phyloP scores from a whole-genome alignment of 2,113 vertebrate species.

The Colaptes auratus region DNA sequence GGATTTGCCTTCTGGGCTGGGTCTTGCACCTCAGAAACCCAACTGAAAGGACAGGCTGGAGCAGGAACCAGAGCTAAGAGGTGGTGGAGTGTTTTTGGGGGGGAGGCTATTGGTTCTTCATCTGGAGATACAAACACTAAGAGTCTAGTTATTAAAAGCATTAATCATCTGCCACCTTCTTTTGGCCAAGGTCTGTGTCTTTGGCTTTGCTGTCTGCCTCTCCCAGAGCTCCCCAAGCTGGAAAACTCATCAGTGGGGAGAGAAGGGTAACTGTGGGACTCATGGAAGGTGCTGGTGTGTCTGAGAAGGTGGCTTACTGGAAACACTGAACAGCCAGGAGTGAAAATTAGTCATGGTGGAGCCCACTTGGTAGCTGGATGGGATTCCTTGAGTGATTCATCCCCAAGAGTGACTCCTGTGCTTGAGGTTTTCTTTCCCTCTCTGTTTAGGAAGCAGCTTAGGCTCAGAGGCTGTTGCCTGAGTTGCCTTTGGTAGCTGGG shows the following conservation, averaged over 20 bases:
- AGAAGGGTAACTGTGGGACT: background rate
- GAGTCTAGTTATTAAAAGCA: fast-evolving
- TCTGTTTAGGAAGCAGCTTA: background rate
- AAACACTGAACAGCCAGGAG: conserved; percentile 36
- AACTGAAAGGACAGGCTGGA: background rate
- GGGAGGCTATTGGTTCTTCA: background rate
- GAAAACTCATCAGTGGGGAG: conserved; percentile 27
- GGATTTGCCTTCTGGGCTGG: too few species aligned
- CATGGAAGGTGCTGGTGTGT: background rate
- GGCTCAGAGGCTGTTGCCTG: background rate
- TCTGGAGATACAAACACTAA: fast-evolving
- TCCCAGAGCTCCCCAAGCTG: background rate
- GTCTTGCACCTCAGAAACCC: background rate
- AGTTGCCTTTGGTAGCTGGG: background rate
- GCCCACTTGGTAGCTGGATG: background rate
- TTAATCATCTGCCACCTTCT: background rate
- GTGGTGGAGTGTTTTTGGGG: fast-evolving
- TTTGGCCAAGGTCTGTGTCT: background rate
- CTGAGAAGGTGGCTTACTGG: conserved; percentile 6
- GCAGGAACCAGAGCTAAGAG: background rate
- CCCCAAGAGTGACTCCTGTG: background rate
- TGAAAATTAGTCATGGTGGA: background rate
- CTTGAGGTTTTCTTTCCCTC: background rate
- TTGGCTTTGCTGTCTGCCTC: background rate
- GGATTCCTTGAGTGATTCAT: conserved; percentile 21